Percentiles rank a stretch among this genome's conserved stretches.
phyloP scores from a whole-genome alignment of 2,113 vertebrate species.

The Oryzias javanicus region DNA sequence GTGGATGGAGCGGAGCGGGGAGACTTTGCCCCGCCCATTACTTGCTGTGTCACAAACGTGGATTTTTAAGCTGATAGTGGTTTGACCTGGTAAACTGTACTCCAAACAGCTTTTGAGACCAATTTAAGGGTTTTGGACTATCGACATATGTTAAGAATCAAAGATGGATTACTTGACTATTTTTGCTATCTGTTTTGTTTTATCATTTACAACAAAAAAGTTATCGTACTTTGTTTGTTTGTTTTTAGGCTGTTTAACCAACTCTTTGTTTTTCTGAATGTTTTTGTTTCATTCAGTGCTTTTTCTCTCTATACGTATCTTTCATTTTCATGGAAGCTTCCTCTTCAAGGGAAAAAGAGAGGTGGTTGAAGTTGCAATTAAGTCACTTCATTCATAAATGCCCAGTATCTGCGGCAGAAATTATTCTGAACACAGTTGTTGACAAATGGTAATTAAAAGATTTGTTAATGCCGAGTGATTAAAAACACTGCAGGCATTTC shows the following conservation, averaged over 20 bases:
- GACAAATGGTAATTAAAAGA: slow-evolving; percentile 80
- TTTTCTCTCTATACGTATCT: neutral
- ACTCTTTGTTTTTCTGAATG: neutral
- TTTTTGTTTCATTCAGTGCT: neutral
- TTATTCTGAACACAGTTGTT: slow-evolving; percentile 70
- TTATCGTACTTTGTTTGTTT: neutral
- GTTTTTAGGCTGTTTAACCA: neutral
- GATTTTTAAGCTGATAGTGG: no score
- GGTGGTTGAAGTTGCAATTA: slow-evolving; percentile 57
- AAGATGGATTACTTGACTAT: no score
- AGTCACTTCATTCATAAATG: slow-evolving; percentile 36
- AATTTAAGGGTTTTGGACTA: no score
- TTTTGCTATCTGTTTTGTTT: no score
- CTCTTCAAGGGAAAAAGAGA: slow-evolving; percentile 31
- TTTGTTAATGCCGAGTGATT: slow-evolving; percentile 76
- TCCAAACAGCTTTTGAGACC: no score
- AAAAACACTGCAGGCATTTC: slow-evolving; percentile 74
- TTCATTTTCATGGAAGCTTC: slow-evolving; percentile 16
- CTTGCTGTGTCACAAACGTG: no score
- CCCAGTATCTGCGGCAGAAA: slow-evolving; percentile 57
- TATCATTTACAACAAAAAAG: neutral
- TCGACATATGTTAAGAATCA: no score
- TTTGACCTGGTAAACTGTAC: no score
- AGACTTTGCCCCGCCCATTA: no score
- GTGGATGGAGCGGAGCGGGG: no score